phyloP scores from a whole-genome alignment of 2,888 invertebrate genomes.

The Stomorhina lunata region DNA sequence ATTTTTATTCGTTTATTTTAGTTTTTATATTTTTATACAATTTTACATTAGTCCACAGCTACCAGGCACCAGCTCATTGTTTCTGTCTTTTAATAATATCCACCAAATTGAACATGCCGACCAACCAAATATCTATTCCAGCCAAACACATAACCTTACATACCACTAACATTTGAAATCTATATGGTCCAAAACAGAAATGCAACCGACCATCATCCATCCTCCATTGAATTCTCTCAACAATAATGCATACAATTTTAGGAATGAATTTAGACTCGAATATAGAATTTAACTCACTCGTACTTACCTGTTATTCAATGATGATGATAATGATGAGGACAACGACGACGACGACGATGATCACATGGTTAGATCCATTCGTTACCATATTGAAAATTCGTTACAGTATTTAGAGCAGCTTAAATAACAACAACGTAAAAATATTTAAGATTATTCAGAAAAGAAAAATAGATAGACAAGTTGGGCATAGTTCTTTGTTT shows the following conservation, averaged over 20 bases:
- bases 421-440: constrained; percentile 42
- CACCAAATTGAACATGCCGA: constrained; percentile 50
- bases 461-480: background rate
- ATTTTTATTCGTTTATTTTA: constrained; percentile 7
- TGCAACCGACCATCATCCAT: background rate
- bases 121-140: constrained; percentile 3
- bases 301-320: constrained; percentile 60
- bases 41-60: constrained; percentile 32
- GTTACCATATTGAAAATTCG: constrained; percentile 68
- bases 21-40: background rate
- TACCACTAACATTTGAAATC: background rate
- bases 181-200: background rate
- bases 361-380: constrained; percentile 62
- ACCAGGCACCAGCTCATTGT: constrained; percentile 33
- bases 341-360: background rate
- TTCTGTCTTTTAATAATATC: constrained; percentile 28
- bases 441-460: constrained; percentile 44
- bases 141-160: background rate
- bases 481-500: background rate
- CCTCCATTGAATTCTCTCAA: background rate
- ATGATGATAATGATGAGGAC: background rate
- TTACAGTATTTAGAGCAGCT: constrained; percentile 66
- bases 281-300: constrained; percentile 47
- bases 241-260: constrained; percentile 39
- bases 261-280: constrained; percentile 31